These are phyloP conservation scores for Megaceryle torquata DNA, from an alignment of 2,113 vertebrate species.

Conservation along the genomic window DNA sequence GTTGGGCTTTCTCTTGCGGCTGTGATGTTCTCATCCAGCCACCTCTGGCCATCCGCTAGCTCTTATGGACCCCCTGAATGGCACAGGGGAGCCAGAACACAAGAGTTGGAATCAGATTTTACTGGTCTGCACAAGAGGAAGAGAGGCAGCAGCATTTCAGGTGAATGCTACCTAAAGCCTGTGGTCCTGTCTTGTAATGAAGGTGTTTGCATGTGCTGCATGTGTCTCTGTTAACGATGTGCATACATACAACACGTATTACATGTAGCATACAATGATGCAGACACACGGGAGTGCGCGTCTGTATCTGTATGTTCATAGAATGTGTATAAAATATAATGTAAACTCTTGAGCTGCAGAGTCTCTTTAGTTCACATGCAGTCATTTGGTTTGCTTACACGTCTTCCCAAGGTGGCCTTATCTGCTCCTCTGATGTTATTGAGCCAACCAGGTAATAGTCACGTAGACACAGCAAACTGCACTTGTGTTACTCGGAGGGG, in stretches of 20 bases:
- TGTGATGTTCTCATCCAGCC: background rate
- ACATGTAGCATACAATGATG: background rate
- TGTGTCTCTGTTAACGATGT: background rate
- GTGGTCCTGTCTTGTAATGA: constrained; percentile 40
- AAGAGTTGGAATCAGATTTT: background rate
- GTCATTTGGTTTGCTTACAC: background rate
- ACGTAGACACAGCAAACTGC: background rate
- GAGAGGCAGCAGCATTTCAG: constrained; percentile 70
- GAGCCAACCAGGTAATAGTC: background rate
- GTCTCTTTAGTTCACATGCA: background rate
- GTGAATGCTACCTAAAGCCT: no score
- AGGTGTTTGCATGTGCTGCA: background rate
- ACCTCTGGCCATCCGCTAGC: background rate
- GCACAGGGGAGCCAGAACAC: background rate
- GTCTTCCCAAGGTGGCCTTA: background rate
- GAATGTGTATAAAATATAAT: background rate
- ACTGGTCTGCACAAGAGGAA: constrained; percentile 73
- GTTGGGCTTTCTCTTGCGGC: background rate
- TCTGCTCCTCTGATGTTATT: background rate
- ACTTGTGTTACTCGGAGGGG: background rate
- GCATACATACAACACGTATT: background rate
- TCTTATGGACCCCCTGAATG: background rate
- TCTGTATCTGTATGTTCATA: background rate
- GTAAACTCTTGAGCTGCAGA: background rate
- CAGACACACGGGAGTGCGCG: background rate